These are phyloP conservation scores for Tribolium madens DNA, from an alignment of 1,140 invertebrate species.

Conservation along the genomic window DNA sequence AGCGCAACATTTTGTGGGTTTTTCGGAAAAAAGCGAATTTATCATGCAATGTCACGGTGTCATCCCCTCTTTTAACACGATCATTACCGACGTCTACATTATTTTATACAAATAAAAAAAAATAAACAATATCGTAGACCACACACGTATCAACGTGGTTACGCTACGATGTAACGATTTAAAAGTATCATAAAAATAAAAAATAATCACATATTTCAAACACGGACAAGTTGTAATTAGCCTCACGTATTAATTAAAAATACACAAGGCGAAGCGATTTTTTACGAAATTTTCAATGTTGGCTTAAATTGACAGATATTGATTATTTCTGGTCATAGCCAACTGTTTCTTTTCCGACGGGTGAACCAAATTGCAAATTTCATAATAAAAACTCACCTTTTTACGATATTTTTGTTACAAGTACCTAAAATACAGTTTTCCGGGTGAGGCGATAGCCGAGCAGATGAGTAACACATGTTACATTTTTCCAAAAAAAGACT, in stretches of 20 bases:
- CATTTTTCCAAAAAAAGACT: too few species aligned
- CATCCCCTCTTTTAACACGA: neutral
- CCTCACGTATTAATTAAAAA: neutral
- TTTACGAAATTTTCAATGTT: neutral
- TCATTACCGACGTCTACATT: too few species aligned
- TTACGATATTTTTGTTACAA: too few species aligned
- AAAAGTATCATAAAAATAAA: neutral
- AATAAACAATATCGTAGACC: neutral
- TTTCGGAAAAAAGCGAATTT: neutral
- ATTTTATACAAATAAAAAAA: neutral
- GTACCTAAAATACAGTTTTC: too few species aligned
- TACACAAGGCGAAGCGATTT: neutral
- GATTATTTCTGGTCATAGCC: neutral
- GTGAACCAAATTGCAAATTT: neutral
- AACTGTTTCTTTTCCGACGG: neutral
- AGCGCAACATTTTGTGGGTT: constrained; percentile 2
- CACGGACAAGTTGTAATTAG: neutral
- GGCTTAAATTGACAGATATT: neutral
- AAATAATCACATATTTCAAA: neutral
- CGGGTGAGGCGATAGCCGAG: too few species aligned
- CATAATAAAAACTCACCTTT: too few species aligned
- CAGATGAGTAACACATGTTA: too few species aligned
- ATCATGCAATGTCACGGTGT: neutral
- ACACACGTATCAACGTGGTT: neutral
- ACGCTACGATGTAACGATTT: neutral